Evolutionary conservation across 2,888 invertebrate species (phyloP), one percentile per base, ranked within the genome.

Genomic region (Dysmachus trigonus): DNA sequence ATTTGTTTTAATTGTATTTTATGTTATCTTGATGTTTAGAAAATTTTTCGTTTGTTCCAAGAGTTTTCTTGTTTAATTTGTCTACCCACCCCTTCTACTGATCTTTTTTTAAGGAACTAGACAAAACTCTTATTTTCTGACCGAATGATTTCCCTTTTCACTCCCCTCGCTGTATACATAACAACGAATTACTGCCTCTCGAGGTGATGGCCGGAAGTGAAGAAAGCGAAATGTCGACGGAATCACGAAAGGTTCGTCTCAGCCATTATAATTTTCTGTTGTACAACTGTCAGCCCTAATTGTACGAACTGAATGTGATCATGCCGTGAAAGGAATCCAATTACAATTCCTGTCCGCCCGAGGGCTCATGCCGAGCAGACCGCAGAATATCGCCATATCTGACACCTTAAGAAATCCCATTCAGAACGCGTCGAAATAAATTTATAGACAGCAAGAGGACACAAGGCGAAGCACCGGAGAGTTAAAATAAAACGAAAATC

Each of bases 381-480:
- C 38, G 15, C 30, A 72, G 41, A 38, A 62, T 62, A 83, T 31
- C 27, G 41, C 27, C 30, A 83, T 83, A 71, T 15, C 85, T 76
- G 76, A 53, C 76, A 76, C 76, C 85, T 85, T 62, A 85, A 85
- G 85, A 85, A 85, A 83, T 51, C 73, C 81, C 62, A 41, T 27
- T 83, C 72, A 41, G 72, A 83, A 83, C 71, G 74, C 74, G 53
- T 85, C 76, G 85, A 85, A 85, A 83, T 71, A 83, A 83, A 71
- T 72, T 33, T 72, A n/a, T n/a, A 71, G 47, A 83, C 27, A 27
- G 71, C 41, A 15, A 15, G 15, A 41, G 72, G 27, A 27, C 41
- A 51, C 4, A 83, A 83, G 72, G n/a, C n/a, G 47, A 82, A 82
- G 38, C 22, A 15, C 13, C 13, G 27, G 7, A 83, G 72, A 72